Evolutionary conservation across 1,140 invertebrate genomes (phyloP).

Genomic region (Cephus cinctus): DNA sequence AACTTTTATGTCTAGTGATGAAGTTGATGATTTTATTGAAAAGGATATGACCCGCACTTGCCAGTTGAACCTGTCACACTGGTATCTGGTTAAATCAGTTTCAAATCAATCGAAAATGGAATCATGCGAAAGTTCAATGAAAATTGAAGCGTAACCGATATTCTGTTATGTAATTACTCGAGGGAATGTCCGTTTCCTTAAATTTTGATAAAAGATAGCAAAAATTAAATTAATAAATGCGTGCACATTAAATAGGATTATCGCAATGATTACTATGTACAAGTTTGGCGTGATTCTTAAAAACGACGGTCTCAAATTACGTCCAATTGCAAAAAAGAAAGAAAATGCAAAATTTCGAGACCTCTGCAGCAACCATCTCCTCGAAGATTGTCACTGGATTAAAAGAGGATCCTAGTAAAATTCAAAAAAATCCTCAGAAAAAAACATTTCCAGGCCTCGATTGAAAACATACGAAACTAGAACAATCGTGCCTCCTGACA

Average conservation of each 20-base stretch:
- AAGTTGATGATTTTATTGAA: too few species aligned
- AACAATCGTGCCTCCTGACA: slow-evolving; percentile 59
- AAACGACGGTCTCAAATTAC: too few species aligned
- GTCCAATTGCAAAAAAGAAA: not conserved
- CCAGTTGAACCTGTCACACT: too few species aligned
- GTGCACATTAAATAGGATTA: slow-evolving; percentile 26
- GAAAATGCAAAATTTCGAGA: not conserved
- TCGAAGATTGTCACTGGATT: not conserved
- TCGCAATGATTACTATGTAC: slow-evolving; percentile 27
- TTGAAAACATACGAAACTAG: slow-evolving; percentile 56
- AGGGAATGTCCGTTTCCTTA: too few species aligned
- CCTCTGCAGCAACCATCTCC: not conserved
- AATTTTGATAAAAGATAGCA: not conserved
- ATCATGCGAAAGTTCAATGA: too few species aligned
- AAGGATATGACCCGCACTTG: too few species aligned
- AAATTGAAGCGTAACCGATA: too few species aligned
- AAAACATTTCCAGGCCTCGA: slow-evolving; percentile 35
- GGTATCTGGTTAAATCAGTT: too few species aligned
- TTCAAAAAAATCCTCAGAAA: slow-evolving; percentile 18
- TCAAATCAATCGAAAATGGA: too few species aligned
- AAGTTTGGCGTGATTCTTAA: slow-evolving; percentile 17
- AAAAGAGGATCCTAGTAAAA: not conserved
- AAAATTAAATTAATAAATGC: slow-evolving; percentile 1
- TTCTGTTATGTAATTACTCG: too few species aligned
- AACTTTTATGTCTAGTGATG: too few species aligned